Evolutionary conservation across 2,113 vertebrate genomes (phyloP), one percentile per base, ranked within the genome.

Genomic region (Turnix velox): DNA sequence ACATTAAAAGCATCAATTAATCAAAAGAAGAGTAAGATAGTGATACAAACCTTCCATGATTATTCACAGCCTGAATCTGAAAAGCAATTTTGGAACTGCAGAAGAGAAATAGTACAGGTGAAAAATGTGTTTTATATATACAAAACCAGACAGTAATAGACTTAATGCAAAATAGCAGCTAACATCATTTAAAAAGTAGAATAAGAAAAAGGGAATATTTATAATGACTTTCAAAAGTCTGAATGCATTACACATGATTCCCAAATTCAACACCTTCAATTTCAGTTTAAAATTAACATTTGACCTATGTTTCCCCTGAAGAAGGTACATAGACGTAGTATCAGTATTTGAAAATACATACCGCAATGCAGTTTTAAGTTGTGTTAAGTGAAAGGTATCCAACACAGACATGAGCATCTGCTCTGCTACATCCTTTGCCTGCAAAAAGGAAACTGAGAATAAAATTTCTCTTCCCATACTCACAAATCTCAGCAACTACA

Each of bases 51-150:
- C 98, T 98, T 93, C 99, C 99, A 16, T 98, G 98, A 62, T 98
- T 99, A 95, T 99, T 99, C 96, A 99, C 98, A 92, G 99, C 99
- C 89, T 99, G 98, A 86, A 99, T 99, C 65, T 91, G 98, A 95
- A 99, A 99, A 84, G 98, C 78, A 28, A 97, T 97, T 97, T 97
- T 99, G 87, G 98, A 98, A 86, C 99, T 99, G 84, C 3, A 85
- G 63, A 63, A 90, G 15, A 96, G 62, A 93, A 90, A 85, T 25
- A 27, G 57, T 5, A 69, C 5, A 9, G 66, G 80, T 96, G 54
- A 96, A 77, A 78, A 3, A 7, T 0, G 1, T 8, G 51, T 3
- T 51, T 62, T 31, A 10, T 35, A 35, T 1, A 6, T n/a, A 3
- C 57, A 66, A 79, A 85, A 58, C 1, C 27, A 23, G 3, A n/a